Conservation (phyloP, 2,797 vertebrate genomes). For the Leucoraja ocellata region DNA sequence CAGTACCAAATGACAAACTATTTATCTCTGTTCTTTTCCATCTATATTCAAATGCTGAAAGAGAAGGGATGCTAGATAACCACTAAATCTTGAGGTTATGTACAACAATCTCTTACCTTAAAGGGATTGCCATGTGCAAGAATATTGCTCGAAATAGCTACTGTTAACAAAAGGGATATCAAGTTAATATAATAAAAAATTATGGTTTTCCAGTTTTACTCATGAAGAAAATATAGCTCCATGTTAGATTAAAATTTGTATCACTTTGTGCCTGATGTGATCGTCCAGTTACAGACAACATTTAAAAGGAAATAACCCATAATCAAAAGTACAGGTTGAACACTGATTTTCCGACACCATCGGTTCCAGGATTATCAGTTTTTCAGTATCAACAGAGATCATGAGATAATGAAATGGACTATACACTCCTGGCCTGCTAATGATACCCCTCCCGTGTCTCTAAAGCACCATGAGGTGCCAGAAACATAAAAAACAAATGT, state of each 20-base stretch:
- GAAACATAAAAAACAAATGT: too few relatives aligned
- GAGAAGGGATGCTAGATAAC: background rate
- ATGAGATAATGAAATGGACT: too few relatives aligned
- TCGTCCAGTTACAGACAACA: background rate
- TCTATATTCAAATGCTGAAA: background rate
- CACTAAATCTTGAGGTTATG: background rate
- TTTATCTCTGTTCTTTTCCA: background rate
- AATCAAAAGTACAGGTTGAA: background rate
- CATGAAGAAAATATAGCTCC: background rate
- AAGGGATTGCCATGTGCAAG: constrained; percentile 81
- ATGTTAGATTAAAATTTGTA: background rate
- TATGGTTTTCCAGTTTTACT: constrained; percentile 35
- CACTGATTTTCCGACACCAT: too few relatives aligned
- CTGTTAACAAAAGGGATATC: constrained; percentile 47
- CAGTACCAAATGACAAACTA: background rate
- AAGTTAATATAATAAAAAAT: constrained; percentile 44
- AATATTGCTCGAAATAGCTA: constrained; percentile 54
- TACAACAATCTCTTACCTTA: constrained; percentile 67
- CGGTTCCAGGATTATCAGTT: too few relatives aligned
- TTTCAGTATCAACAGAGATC: too few relatives aligned
- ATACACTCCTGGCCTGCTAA: too few relatives aligned
- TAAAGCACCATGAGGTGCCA: too few relatives aligned
- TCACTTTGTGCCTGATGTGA: background rate
- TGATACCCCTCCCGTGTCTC: too few relatives aligned
- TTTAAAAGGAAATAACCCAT: background rate